Percentiles rank a stretch among this genome's conserved stretches.
phyloP scores from a whole-genome alignment of 2,888 invertebrate species.

The Drosophila longiperda region DNA sequence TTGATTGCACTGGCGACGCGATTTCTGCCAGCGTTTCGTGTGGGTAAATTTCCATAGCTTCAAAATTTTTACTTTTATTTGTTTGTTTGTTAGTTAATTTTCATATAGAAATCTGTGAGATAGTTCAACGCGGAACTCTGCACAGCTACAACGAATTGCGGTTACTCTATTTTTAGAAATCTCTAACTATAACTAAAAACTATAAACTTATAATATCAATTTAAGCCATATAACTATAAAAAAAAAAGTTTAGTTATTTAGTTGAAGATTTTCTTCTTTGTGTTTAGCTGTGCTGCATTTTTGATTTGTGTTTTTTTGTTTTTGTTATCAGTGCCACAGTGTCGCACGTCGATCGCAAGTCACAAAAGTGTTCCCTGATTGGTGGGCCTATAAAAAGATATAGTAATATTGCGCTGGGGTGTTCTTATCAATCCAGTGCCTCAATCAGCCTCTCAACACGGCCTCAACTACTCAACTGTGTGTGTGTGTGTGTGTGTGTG shows the following conservation, averaged over 20 bases:
- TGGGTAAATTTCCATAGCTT: constrained; percentile 75
- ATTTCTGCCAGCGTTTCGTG: constrained; percentile 54
- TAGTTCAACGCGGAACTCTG: constrained; percentile 1
- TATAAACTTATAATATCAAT: neutral
- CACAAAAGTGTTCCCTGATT: constrained; percentile 59
- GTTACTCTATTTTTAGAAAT: constrained; percentile 10
- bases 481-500: neutral
- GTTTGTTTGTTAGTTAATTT: constrained; percentile 60
- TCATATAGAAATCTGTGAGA: constrained; percentile 14
- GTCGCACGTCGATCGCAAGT: constrained; percentile 66
- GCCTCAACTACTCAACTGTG: neutral
- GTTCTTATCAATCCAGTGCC: constrained; percentile 52
- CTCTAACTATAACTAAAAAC: rapidly evolving
- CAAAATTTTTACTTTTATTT: constrained; percentile 54
- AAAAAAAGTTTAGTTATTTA: neutral
- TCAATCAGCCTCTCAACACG: neutral
- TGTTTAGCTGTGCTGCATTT: constrained; percentile 11
- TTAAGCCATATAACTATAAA: neutral
- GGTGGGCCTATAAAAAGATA: constrained; percentile 69
- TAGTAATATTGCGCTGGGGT: constrained; percentile 65
- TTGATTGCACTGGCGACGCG: constrained; percentile 51
- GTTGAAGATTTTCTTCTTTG: neutral
- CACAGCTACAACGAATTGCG: constrained; percentile 19
- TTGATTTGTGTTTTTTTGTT: constrained; percentile 7
- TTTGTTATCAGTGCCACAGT: constrained; percentile 65